Base-by-base conservation (phyloP, 2,888 invertebrate genomes). In the Magallana nippona region DNA sequence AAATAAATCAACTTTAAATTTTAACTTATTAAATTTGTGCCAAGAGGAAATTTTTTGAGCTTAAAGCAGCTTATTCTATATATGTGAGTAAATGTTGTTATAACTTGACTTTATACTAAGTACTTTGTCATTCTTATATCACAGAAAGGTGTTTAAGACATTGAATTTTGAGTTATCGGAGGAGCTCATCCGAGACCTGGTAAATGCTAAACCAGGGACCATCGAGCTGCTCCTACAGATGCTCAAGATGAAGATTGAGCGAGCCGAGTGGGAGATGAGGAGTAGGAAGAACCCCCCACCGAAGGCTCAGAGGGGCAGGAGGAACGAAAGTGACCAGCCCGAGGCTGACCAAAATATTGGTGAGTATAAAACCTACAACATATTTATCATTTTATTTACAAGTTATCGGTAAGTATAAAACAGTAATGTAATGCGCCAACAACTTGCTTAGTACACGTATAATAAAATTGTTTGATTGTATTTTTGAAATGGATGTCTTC, bases 101-200 rank as follows among this genome's bases (percentile, higher is more conserved):
- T 44, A 44, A 8, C 0, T 5, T 44, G 44, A 44, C 44, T 44
- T 44, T 44, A 44, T 0, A 44, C 44, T 44, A 44, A 44, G 44
- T 44, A 44, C 55, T 17, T 19, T n/a, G 11, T 2, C 57, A 22
- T 82, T 17, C 10, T 22, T 62, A 22, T 81, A 17, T 87, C 87
- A 17, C 89, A 92, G 92, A 82, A 88, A 90, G 86, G 92, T 92
- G 56, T 92, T 93, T 84, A 82, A 79, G 32, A 89, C 90, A 55
- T 82, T 92, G 82, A 88, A 89, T 78, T 92, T 92, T 88, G 91
- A 92, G 84, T 80, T 93, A 71, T 87, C 89, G 5, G 92, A 93
- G 19, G 91, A 92, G 79, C 89, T 92, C 0, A 90, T 92, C 13
- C 83, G 88, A 63, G 87, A 90, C 63, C 79, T 92, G 22, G 86